A percentile compares a stretch with the other conserved stretches of the same genome.
These are phyloP conservation scores for Hyles vespertilio DNA, from an alignment of 1,140 invertebrate species.

Conservation along the genomic window DNA sequence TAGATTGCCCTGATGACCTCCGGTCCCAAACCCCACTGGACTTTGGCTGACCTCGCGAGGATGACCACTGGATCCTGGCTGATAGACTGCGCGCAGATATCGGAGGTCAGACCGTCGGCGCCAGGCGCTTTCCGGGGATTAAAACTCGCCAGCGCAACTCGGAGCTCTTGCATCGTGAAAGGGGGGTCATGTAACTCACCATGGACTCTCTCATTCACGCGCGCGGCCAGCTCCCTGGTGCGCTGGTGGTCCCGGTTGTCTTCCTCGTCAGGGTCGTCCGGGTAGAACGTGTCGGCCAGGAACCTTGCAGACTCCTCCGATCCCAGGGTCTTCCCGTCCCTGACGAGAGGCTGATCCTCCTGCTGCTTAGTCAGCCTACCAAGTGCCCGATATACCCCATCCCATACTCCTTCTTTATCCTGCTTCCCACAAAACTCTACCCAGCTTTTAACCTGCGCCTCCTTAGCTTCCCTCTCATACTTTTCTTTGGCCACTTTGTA, in stretches of 20 bases:
- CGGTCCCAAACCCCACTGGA: conserved; percentile 9
- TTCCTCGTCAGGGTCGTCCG: conserved; percentile 1
- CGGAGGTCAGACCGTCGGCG: conserved; percentile 12
- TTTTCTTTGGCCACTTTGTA: not conserved
- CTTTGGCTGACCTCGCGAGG: conserved; percentile 9
- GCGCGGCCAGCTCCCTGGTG: conserved; percentile 3
- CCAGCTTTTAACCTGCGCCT: not conserved
- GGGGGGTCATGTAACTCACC: conserved; percentile 12
- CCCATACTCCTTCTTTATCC: not conserved
- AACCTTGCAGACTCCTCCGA: not conserved
- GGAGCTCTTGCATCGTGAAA: conserved; percentile 13
- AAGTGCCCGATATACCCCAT: conserved; percentile 1
- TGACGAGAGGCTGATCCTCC: not conserved
- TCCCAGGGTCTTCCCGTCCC: not conserved
- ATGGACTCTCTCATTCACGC: conserved; percentile 2
- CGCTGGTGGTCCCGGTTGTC: conserved; percentile 6
- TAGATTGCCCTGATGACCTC: conserved; percentile 4
- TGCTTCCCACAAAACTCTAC: conserved; percentile 1
- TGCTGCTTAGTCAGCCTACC: too few species aligned
- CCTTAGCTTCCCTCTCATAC: not conserved
- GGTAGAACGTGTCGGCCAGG: conserved; percentile 12
- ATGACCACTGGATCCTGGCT: not conserved
- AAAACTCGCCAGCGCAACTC: not conserved
- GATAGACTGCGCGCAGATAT: conserved; percentile 7
- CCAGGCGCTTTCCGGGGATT: conserved; percentile 24